These are phyloP conservation scores for Leptobrachium leishanense DNA, from an alignment of 2,113 vertebrate genomes.

Conservation along the genomic window DNA sequence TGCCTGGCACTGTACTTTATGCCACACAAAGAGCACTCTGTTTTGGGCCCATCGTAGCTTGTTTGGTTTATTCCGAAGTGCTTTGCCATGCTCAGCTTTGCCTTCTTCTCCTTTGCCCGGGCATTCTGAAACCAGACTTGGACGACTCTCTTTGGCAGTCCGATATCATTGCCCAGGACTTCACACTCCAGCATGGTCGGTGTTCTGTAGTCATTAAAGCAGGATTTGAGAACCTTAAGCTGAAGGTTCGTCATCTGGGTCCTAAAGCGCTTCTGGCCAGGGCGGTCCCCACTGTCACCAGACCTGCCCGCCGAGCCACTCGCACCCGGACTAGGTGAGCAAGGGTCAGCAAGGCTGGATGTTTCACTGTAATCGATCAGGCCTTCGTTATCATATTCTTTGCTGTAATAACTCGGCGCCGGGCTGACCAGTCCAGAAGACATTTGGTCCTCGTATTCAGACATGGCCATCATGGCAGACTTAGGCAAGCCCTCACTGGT, in stretches of 20 bases:
- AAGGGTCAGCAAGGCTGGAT: conserved; percentile 94
- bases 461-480: conserved; percentile 80
- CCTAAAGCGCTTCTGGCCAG: conserved; percentile 96
- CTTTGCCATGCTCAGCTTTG: conserved; percentile 98
- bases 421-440: conserved; percentile 96
- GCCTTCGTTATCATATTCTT: conserved; percentile 94
- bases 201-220: conserved; percentile 98
- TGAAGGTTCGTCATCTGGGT: conserved; percentile 99
- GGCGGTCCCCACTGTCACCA: conserved; percentile 88
- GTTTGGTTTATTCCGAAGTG: conserved; percentile 99
- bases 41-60: conserved; percentile 96
- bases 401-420: conserved; percentile 92
- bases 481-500: conserved; percentile 87
- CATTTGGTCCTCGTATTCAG: conserved; percentile 95
- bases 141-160: conserved; percentile 99
- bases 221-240: conserved; percentile 95
- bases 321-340: conserved; percentile 91
- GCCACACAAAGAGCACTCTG: conserved; percentile 97
- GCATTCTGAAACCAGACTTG: conserved; percentile 99
- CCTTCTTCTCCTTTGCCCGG: conserved; percentile 97
- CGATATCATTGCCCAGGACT: conserved; percentile 98
- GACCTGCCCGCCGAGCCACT: conserved; percentile 85
- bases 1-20: conserved; percentile 97
- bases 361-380: conserved; percentile 97
- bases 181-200: conserved; percentile 99